Evolutionary conservation across 1,140 invertebrate genomes (phyloP), one percentile per base, ranked within the genome.

Genomic region (Microplitis demolitor): DNA sequence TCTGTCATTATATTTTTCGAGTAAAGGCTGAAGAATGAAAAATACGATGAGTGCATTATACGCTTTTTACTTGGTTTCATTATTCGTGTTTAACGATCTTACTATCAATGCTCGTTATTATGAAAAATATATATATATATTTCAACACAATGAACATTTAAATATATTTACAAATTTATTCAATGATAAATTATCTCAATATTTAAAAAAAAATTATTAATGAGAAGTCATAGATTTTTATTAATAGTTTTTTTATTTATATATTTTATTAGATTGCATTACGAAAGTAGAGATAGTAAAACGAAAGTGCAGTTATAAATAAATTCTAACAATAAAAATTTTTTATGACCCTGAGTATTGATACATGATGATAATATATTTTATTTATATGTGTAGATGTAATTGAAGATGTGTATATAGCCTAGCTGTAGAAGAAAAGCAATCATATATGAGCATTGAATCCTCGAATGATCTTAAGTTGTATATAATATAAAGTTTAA

Each of bases 251-350:
- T 13, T 14, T 35, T 37, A 33, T 50, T n/a, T 5, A 51, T 67
- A 54, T 67, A 16, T 24, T 50, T 37, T 68, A 33, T 58, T 54
- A 34, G 13, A 45, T 11, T 60, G 66, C 54, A 68, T 33, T 53
- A 54, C 34, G 16, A 3, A 35, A 24, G 24, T 45, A 66, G 45
- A 68, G 35, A 54, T 60, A 11, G 53, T 37, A 11, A 68, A 68
- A 54, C 53, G 66, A 68, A 68, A 68, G 66, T 45, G 54, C 64
- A 66, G 35, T 50, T 14, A n/a, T 62, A 50, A 50, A 16, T 37
- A 14, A 56, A 24, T 24, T n/a, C n/a, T 24, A 3, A 14, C 8
- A 14, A 56, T n/a, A 67, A 56, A 51, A 51, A 31, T 8, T 54
- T 34, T 34, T 56, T 11, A 13, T 60, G 9, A 31, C 11, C 31